Base-by-base conservation (phyloP, 2,888 invertebrate species). In the Pyrrhosoma nymphula region DNA sequence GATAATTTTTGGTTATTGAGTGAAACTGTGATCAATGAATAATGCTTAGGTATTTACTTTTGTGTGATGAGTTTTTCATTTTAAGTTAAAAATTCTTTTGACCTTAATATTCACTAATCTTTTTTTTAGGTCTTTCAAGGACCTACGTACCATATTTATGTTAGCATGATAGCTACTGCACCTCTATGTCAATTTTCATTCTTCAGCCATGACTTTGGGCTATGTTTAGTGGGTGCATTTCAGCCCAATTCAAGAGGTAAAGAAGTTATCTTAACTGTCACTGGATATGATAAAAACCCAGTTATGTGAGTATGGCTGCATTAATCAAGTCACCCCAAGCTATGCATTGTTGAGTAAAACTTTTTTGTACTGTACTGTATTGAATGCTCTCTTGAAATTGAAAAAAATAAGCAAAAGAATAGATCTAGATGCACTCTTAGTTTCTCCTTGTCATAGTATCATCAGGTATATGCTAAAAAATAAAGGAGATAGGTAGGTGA, bases 231-330 rank as follows among this genome's bases (percentile, higher is more conserved):
- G 20, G 26, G 23, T 39, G 23, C 20, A 10, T 6, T 35, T 6
- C 63, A 39, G 39, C 16, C 63, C 26, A 12, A 35, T 91, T 26
- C 56, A 63, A 60, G 63, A 35, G 30, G 35, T 26, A 91, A 39
- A 91, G 91, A 91, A 91, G 91, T 63, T 18, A n/a, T 91, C 20
- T 39, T 91, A 18, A 63, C 26, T 63, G 63, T 91, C 39, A 91
- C 35, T 63, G 91, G 63, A 56, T 39, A 39, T 63, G 91, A 91
- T 63, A 91, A 91, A 69, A 63, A 63, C 4, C 60, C 91, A 63
- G 26, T 91, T 39, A 63, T 39, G 91, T 91, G 39, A 91, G 91
- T 69, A 91, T 39, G 18, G 12, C n/a, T 39, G 30, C 4, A 63
- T 30, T 18, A 56, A 4, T 47, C 47, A 47, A 8, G 47, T 47